Base-by-base conservation (phyloP, 2,888 invertebrate species). In the Osmoderma eremita region DNA sequence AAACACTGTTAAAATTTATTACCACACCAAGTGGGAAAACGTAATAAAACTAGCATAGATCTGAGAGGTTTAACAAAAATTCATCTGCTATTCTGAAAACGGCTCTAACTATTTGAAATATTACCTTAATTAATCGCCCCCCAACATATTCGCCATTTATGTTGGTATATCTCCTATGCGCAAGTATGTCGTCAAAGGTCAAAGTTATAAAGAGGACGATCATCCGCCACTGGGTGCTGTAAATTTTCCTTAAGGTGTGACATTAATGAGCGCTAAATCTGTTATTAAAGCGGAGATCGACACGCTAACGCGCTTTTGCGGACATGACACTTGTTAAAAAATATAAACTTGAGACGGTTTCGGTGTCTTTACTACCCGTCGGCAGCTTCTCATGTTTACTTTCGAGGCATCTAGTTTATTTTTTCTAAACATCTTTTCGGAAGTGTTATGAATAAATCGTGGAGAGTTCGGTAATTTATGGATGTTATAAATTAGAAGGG, bases 241-340 rank as follows among this genome's bases (percentile, higher is more conserved):
- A 22, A 24, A 50, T 22, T 18, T 18, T 13, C 10, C 13, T 20
- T 50, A 50, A n/a, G 13, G 24, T 30, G 30, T 30, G 24, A 50
- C 50, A 22, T 50, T 50, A 50, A 22, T 24, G 50, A 50, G 24
- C 24, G 13, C 5, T 5, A 50, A 50, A 50, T 50, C 50, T 50
- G 24, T 12, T 5, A 22, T 50, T 13, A 50, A 50, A 30, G 24
- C 24, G 13, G 6, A 13, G n/a, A 12, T 3, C 24, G 13, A 22
- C 22, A n/a, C 22, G 50, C 50, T 24, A 50, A 22, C 50, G n/a
- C 22, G 50, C 24, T 22, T 50, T 24, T 13, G 13, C 24, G 24
- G 24, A 50, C 49, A 10, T 50, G 22, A 50, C n/a, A 50, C 50
- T 13, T 50, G 50, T 20, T 24, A 24, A 50, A 50, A 42, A 2